phyloP scores from a whole-genome alignment of 1,140 invertebrate species.

The Mya arenaria region DNA sequence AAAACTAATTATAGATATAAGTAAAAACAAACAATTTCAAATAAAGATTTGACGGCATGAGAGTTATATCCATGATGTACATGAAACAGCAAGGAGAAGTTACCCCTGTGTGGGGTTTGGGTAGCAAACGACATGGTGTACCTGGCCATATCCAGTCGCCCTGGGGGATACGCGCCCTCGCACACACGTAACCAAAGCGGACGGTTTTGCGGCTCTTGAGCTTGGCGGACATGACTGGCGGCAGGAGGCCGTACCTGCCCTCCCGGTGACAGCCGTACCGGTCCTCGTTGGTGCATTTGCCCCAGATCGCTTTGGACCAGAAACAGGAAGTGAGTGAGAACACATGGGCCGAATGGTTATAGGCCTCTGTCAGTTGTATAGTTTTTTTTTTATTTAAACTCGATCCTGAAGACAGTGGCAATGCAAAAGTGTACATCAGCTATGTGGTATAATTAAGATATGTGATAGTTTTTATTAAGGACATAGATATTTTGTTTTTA shows the following conservation, averaged over 20 bases:
- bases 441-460: neutral
- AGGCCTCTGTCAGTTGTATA: neutral
- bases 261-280: slow-evolving; percentile 65
- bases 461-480: neutral
- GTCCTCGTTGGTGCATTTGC: slow-evolving; percentile 61
- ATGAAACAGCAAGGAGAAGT: too few relatives aligned
- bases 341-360: too few relatives aligned
- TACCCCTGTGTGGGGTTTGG: too few relatives aligned
- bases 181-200: slow-evolving; percentile 45
- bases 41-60: too few relatives aligned
- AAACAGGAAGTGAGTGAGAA: neutral
- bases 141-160: slow-evolving; percentile 53
- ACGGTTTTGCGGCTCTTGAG: slow-evolving; percentile 86
- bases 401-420: neutral
- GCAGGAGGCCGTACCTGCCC: slow-evolving; percentile 55
- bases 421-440: neutral
- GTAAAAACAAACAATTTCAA: too few relatives aligned
- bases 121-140: slow-evolving; percentile 5
- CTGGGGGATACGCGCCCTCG: slow-evolving; percentile 65
- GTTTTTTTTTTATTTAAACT: neutral
- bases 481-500: neutral
- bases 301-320: slow-evolving; percentile 52
- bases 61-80: too few relatives aligned
- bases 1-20: too few relatives aligned
- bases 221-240: slow-evolving; percentile 83